Evolutionary conservation across 2,113 vertebrate species (phyloP).

Genomic region (Caranx ignobilis): DNA sequence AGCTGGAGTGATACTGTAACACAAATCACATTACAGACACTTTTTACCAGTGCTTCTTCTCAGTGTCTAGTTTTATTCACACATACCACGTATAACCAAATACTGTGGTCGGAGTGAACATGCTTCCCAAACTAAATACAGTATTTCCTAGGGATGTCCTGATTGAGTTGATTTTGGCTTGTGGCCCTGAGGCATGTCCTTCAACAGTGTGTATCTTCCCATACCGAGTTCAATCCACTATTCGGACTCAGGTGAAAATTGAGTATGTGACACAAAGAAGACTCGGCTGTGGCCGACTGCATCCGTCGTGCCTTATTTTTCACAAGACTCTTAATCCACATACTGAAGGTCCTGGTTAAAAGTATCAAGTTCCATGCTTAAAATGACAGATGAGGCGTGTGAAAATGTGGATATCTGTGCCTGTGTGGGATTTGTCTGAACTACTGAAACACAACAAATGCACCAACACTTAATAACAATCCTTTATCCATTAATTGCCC

Average conservation of each 20-base stretch:
- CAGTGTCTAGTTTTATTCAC: neutral
- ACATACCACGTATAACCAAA: neutral
- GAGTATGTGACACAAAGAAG: neutral
- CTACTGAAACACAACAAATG: too few species aligned
- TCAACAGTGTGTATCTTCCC: neutral
- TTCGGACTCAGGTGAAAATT: neutral
- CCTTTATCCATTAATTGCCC: too few species aligned
- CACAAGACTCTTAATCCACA: neutral
- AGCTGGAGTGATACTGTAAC: neutral
- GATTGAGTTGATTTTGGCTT: neutral
- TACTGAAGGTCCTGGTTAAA: neutral
- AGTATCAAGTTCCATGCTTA: too few species aligned
- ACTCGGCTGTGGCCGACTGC: neutral
- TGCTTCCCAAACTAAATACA: neutral
- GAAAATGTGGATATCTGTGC: neutral
- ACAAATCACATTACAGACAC: slow-evolving; percentile 28
- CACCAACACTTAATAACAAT: too few species aligned
- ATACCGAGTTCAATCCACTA: neutral
- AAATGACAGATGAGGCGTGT: neutral
- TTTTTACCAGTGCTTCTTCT: slow-evolving; percentile 1
- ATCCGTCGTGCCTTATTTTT: neutral
- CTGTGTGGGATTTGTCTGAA: too few species aligned
- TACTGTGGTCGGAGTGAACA: neutral
- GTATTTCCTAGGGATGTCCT: neutral
- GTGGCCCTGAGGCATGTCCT: neutral